phyloP scores from a whole-genome alignment of 2,797 vertebrate genomes.

The Holocentrus rufus region DNA sequence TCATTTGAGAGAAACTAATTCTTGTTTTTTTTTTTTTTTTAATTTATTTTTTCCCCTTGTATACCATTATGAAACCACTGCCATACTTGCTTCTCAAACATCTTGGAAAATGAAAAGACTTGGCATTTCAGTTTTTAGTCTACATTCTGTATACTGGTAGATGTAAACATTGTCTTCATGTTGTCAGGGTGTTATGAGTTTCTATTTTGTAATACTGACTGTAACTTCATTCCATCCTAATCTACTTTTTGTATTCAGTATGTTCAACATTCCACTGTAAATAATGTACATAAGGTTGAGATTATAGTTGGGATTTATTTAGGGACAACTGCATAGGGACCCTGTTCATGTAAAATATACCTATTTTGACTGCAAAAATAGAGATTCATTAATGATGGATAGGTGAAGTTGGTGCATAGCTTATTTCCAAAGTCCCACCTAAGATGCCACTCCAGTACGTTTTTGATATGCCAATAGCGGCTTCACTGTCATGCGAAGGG shows the following conservation, averaged over 20 bases:
- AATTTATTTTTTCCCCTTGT: constrained; percentile 8
- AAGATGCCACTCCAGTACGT: constrained; percentile 64
- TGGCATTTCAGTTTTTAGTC: constrained; percentile 17
- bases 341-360: constrained; percentile 70
- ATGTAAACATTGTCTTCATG: constrained; percentile 73
- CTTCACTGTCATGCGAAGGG: constrained; percentile 69
- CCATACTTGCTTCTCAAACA: constrained; percentile 61
- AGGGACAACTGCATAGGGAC: constrained; percentile 66
- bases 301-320: constrained; percentile 78
- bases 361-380: constrained; percentile 75
- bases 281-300: constrained; percentile 83
- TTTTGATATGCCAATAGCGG: constrained; percentile 76
- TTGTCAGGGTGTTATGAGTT: constrained; percentile 68
- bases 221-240: constrained; percentile 80
- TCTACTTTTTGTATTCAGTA: constrained; percentile 76
- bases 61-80: constrained; percentile 66
- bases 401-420: constrained; percentile 68
- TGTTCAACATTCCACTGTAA: constrained; percentile 85
- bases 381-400: constrained; percentile 61
- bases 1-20: constrained; percentile 21
- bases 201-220: constrained; percentile 75
- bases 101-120: not conserved
- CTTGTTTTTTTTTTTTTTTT: constrained; percentile 9
- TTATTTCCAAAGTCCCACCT: constrained; percentile 75
- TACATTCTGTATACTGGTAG: constrained; percentile 54